A percentile compares a stretch with the other conserved stretches of the same genome.
Conservation (phyloP, 2,888 invertebrate species). For the Piscicola geometra region DNA sequence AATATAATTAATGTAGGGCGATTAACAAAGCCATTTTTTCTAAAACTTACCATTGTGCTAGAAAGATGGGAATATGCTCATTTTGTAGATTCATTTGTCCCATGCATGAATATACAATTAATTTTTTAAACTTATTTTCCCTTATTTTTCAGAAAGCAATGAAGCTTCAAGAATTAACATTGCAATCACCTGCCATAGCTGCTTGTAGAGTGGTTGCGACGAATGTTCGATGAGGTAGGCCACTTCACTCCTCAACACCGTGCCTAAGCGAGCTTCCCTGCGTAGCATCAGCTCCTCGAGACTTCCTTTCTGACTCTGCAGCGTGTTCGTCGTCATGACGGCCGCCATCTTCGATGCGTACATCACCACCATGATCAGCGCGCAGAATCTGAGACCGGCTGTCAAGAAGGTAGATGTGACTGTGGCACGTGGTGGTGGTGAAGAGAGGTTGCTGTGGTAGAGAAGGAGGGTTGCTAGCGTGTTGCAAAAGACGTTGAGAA, state of each 20-base stretch:
- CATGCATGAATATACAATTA: no score
- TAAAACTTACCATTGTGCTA: neutral
- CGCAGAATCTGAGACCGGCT: slow-evolving; percentile 55
- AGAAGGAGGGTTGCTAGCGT: slow-evolving; percentile 21
- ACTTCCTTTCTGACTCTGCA: slow-evolving; percentile 50
- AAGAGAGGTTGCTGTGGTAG: neutral
- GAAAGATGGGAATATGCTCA: neutral
- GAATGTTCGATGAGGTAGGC: slow-evolving; percentile 53
- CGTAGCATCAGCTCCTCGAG: slow-evolving; percentile 47
- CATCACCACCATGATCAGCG: slow-evolving; percentile 42
- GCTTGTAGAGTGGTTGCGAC: slow-evolving; percentile 45
- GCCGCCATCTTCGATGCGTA: slow-evolving; percentile 40
- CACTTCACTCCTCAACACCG: slow-evolving; percentile 52
- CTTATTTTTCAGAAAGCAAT: no score
- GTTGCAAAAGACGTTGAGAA: slow-evolving; percentile 5
- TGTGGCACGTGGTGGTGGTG: neutral
- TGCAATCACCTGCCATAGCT: slow-evolving; percentile 36
- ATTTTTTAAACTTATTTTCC: no score
- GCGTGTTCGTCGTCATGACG: slow-evolving; percentile 31
- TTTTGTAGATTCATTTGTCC: no score
- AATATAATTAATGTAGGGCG: no score
- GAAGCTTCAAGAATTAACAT: neutral
- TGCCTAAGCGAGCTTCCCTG: slow-evolving; percentile 53
- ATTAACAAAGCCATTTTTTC: neutral
- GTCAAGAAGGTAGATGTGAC: slow-evolving; percentile 45